Evolutionary conservation across 2,888 invertebrate species (phyloP), one percentile per base, ranked within the genome.

Genomic region (Pseudolycoriella hygida): DNA sequence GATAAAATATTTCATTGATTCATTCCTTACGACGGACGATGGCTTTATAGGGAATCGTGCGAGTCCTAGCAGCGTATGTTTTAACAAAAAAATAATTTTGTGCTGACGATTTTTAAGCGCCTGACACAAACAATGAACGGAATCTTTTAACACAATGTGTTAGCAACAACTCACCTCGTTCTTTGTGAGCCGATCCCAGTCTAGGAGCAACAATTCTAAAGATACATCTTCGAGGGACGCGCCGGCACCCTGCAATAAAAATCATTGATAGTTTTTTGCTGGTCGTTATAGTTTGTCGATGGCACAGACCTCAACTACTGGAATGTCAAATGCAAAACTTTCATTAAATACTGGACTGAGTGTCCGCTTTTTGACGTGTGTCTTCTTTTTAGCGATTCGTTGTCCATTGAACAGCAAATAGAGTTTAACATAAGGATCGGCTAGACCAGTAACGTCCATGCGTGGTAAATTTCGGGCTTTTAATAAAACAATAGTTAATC

Each of bases 311-410:
- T 68, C 70, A 60, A 69, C 75, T 42, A 81, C 77, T 15, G 92
- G 94, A 52, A 97, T 87, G 57, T 97, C 96, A 63, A 97, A 97
- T 45, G 93, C 88, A 67, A 98, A 96, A 45, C 93, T 93, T 68
- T 98, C 97, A 70, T 98, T 98, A 73, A 94, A 98, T 46, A 98
- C 94, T 1, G 97, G 98, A 69, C 92, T 93, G 55, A 94, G 71
- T 1, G 97, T 97, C 46, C 94, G 77, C 66, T 94, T 97, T 75
- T 96, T 96, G 42, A 97, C 94, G 64, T 96, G 96, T 0, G 97
- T 97, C 73, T 97, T 96, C 76, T 96, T 96, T 73, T 97, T 98
- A 42, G 93, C 90, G 56, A 97, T 88, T 51, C 96, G 80, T 62
- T 96, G 94, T n/a, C 90, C 89, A 67, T 97, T 93, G 70, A 87